Percentiles rank a stretch among this genome's conserved stretches.
These are phyloP conservation scores for Lasius platythorax DNA, from an alignment of 2,888 invertebrate species.

Conservation along the genomic window DNA sequence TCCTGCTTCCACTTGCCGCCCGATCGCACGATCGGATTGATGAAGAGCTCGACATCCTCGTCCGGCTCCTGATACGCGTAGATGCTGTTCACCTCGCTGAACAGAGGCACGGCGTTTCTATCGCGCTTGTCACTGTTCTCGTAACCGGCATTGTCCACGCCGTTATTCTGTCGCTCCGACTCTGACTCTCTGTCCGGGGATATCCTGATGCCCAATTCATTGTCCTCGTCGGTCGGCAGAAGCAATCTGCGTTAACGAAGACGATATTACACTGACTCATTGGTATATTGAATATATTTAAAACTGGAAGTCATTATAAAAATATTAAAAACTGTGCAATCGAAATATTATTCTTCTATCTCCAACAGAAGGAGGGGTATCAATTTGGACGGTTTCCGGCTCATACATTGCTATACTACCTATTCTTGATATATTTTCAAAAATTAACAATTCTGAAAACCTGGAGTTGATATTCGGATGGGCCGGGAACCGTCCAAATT, in stretches of 20 bases:
- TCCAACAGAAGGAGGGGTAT: neutral
- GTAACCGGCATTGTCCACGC: conserved; percentile 21
- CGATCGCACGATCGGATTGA: conserved; percentile 54
- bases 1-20: conserved; percentile 72
- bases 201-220: conserved; percentile 72
- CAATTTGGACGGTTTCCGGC: no score
- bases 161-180: neutral
- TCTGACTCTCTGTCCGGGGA: conserved; percentile 27
- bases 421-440: no score
- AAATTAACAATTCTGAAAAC: no score
- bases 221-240: conserved; percentile 76
- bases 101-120: conserved; percentile 51
- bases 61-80: conserved; percentile 76
- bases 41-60: conserved; percentile 72
- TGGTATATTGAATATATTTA: neutral
- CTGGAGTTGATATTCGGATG: no score
- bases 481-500: no score
- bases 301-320: neutral
- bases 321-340: neutral
- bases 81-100: conserved; percentile 71
- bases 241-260: conserved; percentile 67
- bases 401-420: no score
- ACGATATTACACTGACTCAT: neutral
- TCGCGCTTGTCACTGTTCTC: neutral
- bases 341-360: neutral